These are phyloP conservation scores for Nowickia ferox DNA, from an alignment of 2,888 invertebrate genomes.

Conservation along the genomic window DNA sequence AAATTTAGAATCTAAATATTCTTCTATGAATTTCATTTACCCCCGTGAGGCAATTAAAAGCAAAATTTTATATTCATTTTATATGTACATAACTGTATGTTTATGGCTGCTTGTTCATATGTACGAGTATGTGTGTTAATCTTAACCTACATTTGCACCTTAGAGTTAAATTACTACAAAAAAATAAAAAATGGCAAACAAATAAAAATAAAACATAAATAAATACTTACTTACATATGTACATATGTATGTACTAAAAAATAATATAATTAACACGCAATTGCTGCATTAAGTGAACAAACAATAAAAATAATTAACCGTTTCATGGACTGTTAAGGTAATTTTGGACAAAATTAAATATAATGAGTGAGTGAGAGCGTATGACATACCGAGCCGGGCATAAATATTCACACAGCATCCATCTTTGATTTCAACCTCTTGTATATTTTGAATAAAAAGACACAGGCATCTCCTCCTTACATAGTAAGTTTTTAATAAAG, in stretches of 20 bases:
- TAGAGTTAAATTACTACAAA: conserved; percentile 62
- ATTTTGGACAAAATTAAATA: not conserved
- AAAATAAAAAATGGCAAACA: conserved; percentile 32
- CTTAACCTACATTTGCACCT: conserved; percentile 72
- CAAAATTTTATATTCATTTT: conserved; percentile 50
- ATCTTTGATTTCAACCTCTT: too few relatives aligned
- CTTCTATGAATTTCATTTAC: conserved; percentile 51
- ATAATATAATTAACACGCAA: conserved; percentile 69
- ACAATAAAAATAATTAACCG: conserved; percentile 57
- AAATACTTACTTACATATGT: not conserved
- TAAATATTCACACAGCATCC: too few relatives aligned
- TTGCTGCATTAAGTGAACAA: conserved; percentile 48
- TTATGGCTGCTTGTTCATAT: conserved; percentile 1
- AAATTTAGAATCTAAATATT: conserved; percentile 13
- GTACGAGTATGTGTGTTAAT: conserved; percentile 52
- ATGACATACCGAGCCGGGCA: not conserved
- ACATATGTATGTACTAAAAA: not conserved
- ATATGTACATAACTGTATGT: conserved; percentile 54
- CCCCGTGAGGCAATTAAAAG: conserved; percentile 43
- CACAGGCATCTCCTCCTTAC: too few relatives aligned
- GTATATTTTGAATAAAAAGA: too few relatives aligned
- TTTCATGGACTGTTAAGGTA: not conserved
- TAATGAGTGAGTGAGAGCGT: not conserved
- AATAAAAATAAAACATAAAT: conserved; percentile 20
- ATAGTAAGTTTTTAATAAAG: too few relatives aligned